Conservation (phyloP, 1,140 invertebrate species). For the Orussus abietinus region DNA sequence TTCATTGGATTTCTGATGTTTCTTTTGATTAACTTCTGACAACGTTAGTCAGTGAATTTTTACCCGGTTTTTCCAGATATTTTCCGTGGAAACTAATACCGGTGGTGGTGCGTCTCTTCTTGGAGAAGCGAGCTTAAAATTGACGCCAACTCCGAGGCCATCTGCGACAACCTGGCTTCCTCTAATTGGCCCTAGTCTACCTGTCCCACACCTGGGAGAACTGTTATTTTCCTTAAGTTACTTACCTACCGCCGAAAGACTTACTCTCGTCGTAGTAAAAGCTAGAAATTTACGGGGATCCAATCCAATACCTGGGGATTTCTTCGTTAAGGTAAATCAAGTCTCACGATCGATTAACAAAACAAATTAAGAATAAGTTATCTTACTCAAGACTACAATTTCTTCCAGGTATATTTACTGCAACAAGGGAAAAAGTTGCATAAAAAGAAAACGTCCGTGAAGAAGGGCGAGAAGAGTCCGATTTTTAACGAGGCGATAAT, state of each 20-base stretch:
- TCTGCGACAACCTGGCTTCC: constrained; percentile 56
- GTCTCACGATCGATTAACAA: too few relatives aligned
- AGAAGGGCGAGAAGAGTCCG: constrained; percentile 65
- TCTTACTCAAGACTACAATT: neutral
- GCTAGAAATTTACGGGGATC: constrained; percentile 52
- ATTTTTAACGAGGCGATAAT: constrained; percentile 80
- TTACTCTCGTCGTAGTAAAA: constrained; percentile 60
- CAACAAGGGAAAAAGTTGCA: constrained; percentile 73
- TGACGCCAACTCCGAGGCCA: constrained; percentile 47
- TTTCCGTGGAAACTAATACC: constrained; percentile 33
- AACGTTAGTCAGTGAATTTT: too few relatives aligned
- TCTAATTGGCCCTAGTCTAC: constrained; percentile 51
- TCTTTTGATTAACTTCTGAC: too few relatives aligned
- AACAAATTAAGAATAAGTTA: neutral
- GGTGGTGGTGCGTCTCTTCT: constrained; percentile 26
- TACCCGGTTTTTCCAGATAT: constrained; percentile 39
- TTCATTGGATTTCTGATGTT: too few relatives aligned
- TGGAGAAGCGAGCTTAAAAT: constrained; percentile 53
- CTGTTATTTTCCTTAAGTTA: constrained; percentile 60
- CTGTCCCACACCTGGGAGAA: constrained; percentile 59
- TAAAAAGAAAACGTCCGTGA: constrained; percentile 71
- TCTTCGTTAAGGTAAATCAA: constrained; percentile 44
- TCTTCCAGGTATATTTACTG: constrained; percentile 66
- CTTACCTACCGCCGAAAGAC: constrained; percentile 58
- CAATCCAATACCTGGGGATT: constrained; percentile 38